Evolutionary conservation across 2,113 vertebrate genomes (phyloP).

Genomic region (Conger conger): DNA sequence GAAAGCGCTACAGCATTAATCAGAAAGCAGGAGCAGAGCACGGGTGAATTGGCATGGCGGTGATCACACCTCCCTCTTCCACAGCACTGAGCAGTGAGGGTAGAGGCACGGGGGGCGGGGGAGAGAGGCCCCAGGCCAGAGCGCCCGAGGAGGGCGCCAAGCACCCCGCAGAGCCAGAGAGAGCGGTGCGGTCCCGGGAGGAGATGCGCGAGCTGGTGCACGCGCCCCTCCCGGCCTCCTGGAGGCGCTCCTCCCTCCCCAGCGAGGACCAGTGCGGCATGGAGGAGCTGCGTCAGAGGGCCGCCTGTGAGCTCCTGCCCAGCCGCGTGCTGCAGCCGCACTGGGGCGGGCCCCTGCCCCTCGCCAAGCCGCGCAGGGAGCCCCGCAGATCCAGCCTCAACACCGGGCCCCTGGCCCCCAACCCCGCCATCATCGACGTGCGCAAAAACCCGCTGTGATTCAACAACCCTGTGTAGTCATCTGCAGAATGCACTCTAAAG

Average conservation of each 20-base stretch:
- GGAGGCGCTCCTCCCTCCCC: constrained; percentile 88
- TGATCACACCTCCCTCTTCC: neutral
- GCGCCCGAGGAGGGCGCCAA: constrained; percentile 21
- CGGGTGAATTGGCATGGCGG: neutral
- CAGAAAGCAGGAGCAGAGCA: neutral
- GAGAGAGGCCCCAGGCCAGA: constrained; percentile 42
- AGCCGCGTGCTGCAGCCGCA: constrained; percentile 60
- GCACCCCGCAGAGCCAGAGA: constrained; percentile 56
- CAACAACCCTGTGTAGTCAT: neutral
- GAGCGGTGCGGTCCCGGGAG: constrained; percentile 59
- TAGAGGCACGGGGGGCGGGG: constrained; percentile 33
- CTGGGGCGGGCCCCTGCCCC: constrained; percentile 49
- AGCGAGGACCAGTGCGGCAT: constrained; percentile 69
- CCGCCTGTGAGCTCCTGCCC: constrained; percentile 44
- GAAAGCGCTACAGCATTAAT: no score
- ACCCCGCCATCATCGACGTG: constrained; percentile 82
- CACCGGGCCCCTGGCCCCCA: constrained; percentile 55
- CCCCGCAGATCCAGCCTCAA: constrained; percentile 76
- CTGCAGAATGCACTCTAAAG: neutral
- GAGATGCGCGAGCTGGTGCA: constrained; percentile 82
- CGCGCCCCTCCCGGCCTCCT: constrained; percentile 80
- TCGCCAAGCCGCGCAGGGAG: constrained; percentile 73
- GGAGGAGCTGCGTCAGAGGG: constrained; percentile 70
- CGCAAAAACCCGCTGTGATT: constrained; percentile 85
- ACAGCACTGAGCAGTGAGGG: constrained; percentile 34